These are phyloP conservation scores for Myzus persicae DNA, from an alignment of 1,140 invertebrate species.

Conservation along the genomic window DNA sequence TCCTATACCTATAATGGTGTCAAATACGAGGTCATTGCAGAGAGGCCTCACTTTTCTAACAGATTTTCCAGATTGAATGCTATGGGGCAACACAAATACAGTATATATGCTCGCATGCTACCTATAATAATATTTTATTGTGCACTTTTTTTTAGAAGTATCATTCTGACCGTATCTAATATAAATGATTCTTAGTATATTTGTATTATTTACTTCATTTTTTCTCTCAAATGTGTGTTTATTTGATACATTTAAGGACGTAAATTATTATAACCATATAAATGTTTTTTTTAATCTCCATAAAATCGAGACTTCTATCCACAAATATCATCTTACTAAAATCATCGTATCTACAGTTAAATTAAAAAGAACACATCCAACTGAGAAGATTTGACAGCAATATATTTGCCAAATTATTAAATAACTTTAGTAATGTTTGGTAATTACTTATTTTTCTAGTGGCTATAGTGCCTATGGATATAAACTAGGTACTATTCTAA, in stretches of 20 bases:
- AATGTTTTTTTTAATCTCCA: neutral
- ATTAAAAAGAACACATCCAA: neutral
- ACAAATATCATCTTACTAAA: neutral
- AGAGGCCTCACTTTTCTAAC: slow-evolving; percentile 36
- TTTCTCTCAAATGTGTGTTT: neutral
- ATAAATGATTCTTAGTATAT: neutral
- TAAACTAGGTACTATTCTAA: no score
- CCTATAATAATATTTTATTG: neutral
- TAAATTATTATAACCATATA: neutral
- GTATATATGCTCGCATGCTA: no score
- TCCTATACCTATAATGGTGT: slow-evolving; percentile 32
- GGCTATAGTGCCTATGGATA: no score
- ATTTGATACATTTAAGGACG: neutral
- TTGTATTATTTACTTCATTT: neutral
- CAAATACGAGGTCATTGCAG: neutral
- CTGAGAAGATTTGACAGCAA: neutral
- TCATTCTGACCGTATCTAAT: slow-evolving; percentile 29
- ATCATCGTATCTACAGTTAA: neutral
- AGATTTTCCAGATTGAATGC: slow-evolving; percentile 32
- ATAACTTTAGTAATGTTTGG: neutral
- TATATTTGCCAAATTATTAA: neutral
- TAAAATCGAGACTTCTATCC: neutral
- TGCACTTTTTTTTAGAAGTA: neutral
- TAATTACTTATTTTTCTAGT: no score
- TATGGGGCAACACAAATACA: neutral